Conservation (phyloP, 2,797 vertebrate species). For the Characodon lateralis region DNA sequence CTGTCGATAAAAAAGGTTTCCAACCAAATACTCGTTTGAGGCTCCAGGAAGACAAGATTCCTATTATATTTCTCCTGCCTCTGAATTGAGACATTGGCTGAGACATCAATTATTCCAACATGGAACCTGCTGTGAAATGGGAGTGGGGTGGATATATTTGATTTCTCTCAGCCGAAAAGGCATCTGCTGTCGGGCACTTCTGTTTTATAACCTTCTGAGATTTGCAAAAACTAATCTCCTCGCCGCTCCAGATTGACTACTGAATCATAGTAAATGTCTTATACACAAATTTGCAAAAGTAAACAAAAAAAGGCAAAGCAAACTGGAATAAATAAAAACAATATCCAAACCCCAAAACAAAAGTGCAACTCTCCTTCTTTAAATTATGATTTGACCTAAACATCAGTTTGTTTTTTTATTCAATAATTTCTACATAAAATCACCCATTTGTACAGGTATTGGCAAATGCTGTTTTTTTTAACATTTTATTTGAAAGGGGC, state of each 20-base stretch:
- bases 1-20: conserved; percentile 24
- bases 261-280: neutral
- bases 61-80: conserved; percentile 44
- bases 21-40: conserved; percentile 33
- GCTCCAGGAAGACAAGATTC: conserved; percentile 27
- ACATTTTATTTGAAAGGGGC: neutral
- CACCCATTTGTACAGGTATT: neutral
- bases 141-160: neutral
- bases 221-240: neutral
- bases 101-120: conserved; percentile 28
- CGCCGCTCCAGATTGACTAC: no score
- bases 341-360: neutral
- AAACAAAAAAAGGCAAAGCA: neutral
- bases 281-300: no score
- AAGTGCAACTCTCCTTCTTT: neutral
- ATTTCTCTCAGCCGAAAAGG: neutral
- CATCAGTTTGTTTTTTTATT: neutral
- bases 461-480: neutral
- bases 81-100: conserved; percentile 24
- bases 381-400: neutral
- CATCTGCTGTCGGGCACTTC: neutral
- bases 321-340: neutral
- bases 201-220: neutral
- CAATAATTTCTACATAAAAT: neutral
- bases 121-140: conserved; percentile 8